Conservation (phyloP, 2,888 invertebrate species). For the Cerastis rubricosa region DNA sequence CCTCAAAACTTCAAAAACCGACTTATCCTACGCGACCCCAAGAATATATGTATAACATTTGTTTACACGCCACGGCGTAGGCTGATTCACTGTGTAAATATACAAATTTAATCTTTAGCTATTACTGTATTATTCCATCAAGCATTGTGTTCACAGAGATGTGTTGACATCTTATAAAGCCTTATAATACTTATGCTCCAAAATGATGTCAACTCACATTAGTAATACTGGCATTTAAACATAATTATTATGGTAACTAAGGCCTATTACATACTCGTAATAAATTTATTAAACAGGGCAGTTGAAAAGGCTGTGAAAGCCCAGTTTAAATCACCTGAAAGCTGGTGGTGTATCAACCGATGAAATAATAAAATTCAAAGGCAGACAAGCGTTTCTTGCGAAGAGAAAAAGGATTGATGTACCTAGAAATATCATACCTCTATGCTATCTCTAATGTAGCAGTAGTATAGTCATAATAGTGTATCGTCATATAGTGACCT, state of each 20-base stretch:
- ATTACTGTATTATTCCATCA: slow-evolving; percentile 59
- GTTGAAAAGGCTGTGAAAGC: not conserved
- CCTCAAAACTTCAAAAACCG: slow-evolving; percentile 9
- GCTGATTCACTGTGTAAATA: slow-evolving; percentile 41
- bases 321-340: not conserved
- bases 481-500: no score
- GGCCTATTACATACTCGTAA: not conserved
- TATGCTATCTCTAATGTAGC: no score
- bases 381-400: not conserved
- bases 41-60: slow-evolving; percentile 37
- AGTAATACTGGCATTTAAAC: not conserved
- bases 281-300: not conserved
- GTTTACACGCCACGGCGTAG: slow-evolving; percentile 25
- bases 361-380: not conserved
- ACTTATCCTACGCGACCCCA: slow-evolving; percentile 39
- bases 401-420: not conserved
- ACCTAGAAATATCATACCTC: no score
- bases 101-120: slow-evolving; percentile 24
- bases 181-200: not conserved
- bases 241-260: not conserved
- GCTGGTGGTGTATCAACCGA: not conserved
- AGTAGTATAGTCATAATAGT: no score
- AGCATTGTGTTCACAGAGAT: slow-evolving; percentile 41
- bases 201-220: not conserved
- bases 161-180: slow-evolving; percentile 12